Conservation (phyloP, 2,888 invertebrate genomes). For the Drosophila cognata region DNA sequence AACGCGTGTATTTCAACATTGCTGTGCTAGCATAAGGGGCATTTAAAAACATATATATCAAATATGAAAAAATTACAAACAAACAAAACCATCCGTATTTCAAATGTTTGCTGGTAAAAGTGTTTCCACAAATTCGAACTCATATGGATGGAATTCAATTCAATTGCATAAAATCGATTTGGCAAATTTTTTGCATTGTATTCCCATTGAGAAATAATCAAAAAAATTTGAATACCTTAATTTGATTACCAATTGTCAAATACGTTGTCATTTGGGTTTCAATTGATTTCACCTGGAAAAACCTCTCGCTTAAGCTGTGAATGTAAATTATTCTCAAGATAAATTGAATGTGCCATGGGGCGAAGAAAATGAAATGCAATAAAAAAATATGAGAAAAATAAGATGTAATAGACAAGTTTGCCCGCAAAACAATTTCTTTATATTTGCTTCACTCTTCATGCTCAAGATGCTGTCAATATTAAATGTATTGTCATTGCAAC, state of each 20-base stretch:
- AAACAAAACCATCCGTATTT: neutral
- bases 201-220: slow-evolving; percentile 39
- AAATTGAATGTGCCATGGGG: slow-evolving; percentile 54
- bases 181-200: slow-evolving; percentile 15
- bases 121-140: slow-evolving; percentile 5
- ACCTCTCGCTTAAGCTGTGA: slow-evolving; percentile 33
- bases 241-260: slow-evolving; percentile 51
- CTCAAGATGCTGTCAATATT: slow-evolving; percentile 50
- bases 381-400: slow-evolving; percentile 17
- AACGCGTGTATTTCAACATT: neutral
- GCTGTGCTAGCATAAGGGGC: neutral
- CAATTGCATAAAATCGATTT: neutral
- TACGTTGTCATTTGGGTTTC: slow-evolving; percentile 8
- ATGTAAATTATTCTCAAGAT: slow-evolving; percentile 57
- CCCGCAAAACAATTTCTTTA: slow-evolving; percentile 51
- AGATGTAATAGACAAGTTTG: slow-evolving; percentile 34
- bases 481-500: slow-evolving; percentile 70
- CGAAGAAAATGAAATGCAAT: slow-evolving; percentile 51
- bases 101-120: neutral
- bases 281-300: slow-evolving; percentile 31
- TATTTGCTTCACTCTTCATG: slow-evolving; percentile 21
- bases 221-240: slow-evolving; percentile 21
- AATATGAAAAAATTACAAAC: neutral
- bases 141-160: slow-evolving; percentile 26
- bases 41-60: neutral